Conservation (phyloP, 2,888 invertebrate species). For the Crocallis elinguaria region DNA sequence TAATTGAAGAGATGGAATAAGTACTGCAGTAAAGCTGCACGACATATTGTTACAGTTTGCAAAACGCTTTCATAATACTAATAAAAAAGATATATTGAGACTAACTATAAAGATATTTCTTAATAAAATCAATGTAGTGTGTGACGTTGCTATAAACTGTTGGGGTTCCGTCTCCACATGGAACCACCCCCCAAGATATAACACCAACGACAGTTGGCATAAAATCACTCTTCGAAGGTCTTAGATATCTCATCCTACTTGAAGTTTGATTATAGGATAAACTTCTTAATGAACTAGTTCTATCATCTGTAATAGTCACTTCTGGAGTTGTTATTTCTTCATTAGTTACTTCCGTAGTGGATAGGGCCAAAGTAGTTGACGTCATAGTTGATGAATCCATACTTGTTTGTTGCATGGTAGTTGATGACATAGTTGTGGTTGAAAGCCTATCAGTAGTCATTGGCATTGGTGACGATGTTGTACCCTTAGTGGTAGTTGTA, state of each 20-base stretch:
- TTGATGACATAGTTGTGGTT: background rate
- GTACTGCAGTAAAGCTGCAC: no score
- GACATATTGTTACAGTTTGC: no score
- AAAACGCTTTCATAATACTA: no score
- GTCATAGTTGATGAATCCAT: no score
- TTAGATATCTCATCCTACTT: background rate
- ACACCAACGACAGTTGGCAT: constrained; percentile 74
- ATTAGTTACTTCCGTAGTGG: no score
- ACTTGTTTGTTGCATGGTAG: no score
- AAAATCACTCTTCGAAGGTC: constrained; percentile 11
- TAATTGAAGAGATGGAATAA: no score
- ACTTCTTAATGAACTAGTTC: no score
- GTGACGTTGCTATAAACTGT: constrained; percentile 83
- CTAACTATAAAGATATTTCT: constrained; percentile 49
- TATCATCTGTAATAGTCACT: background rate
- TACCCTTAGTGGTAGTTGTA: background rate
- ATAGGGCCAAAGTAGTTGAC: no score
- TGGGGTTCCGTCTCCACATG: constrained; percentile 82
- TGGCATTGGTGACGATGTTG: background rate
- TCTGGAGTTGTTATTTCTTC: no score
- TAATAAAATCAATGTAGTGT: constrained; percentile 75
- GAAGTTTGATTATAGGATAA: no score
- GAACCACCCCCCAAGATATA: constrained; percentile 83
- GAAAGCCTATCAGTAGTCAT: background rate
- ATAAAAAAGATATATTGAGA: constrained; percentile 11